Conservation (phyloP, 2,797 vertebrate species). For the Hemitrygon akajei region DNA sequence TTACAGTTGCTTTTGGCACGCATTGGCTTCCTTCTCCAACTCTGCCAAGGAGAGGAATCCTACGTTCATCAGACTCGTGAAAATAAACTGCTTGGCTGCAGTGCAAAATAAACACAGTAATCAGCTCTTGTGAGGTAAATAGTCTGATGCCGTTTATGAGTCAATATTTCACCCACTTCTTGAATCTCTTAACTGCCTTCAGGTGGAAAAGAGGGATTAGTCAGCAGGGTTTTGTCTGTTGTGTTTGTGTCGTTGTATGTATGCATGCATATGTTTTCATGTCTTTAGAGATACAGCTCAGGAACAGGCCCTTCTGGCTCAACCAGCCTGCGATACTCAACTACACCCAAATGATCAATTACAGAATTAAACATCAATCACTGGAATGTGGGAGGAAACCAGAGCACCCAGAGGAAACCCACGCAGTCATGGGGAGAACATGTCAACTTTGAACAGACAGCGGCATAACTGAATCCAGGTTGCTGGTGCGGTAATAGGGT, state of each 20-base stretch:
- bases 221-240: not conserved
- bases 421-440: too few species aligned
- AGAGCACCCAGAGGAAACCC: too few species aligned
- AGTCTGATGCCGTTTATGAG: not conserved
- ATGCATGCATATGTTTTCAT: not conserved
- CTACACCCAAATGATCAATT: too few species aligned
- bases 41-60: not conserved
- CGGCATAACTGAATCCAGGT: too few species aligned
- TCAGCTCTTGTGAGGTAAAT: not conserved
- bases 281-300: too few species aligned
- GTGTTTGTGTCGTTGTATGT: not conserved
- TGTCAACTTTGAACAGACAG: too few species aligned
- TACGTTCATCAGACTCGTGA: not conserved
- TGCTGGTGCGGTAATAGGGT: too few species aligned
- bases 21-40: too few species aligned
- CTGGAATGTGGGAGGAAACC: too few species aligned
- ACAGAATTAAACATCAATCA: too few species aligned
- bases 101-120: not conserved
- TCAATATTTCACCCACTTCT: not conserved
- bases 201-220: not conserved
- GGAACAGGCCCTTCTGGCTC: too few species aligned
- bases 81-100: not conserved
- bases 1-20: not conserved
- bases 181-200: not conserved
- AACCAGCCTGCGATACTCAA: too few species aligned